phyloP scores from a whole-genome alignment of 1,140 invertebrate species.

The Teleogryllus occipitalis region DNA sequence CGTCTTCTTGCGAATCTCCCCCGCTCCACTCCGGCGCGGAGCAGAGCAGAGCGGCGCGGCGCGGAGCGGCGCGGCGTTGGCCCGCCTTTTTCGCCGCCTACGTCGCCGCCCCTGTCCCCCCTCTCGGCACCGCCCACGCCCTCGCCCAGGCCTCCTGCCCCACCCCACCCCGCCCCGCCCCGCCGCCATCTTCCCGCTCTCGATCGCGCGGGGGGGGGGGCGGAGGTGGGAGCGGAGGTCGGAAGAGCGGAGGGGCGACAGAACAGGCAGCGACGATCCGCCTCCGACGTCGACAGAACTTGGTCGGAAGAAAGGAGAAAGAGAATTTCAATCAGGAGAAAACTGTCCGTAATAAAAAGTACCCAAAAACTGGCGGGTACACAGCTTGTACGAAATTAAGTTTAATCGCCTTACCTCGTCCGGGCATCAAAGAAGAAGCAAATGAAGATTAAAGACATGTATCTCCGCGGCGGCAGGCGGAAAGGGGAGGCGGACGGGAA shows the following conservation, averaged over 20 bases:
- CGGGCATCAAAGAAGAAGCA: not conserved
- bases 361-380: not conserved
- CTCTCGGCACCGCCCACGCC: too few relatives aligned
- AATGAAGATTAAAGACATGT: constrained; percentile 1
- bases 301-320: not conserved
- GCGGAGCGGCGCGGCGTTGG: too few relatives aligned
- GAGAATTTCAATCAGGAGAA: not conserved
- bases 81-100: too few relatives aligned
- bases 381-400: not conserved
- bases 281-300: not conserved
- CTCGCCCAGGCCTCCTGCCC: too few relatives aligned
- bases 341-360: not conserved
- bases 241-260: too few relatives aligned
- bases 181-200: too few relatives aligned
- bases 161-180: too few relatives aligned
- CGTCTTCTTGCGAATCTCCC: not conserved
- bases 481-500: not conserved
- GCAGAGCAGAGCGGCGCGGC: too few relatives aligned
- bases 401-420: not conserved
- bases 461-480: not conserved
- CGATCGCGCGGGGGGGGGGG: too few relatives aligned
- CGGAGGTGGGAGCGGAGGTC: too few relatives aligned
- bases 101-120: too few relatives aligned
- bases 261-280: not conserved
- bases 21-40: not conserved